Evolutionary conservation across 2,113 vertebrate species (phyloP).

Genomic region (Mystacornis crossleyi): DNA sequence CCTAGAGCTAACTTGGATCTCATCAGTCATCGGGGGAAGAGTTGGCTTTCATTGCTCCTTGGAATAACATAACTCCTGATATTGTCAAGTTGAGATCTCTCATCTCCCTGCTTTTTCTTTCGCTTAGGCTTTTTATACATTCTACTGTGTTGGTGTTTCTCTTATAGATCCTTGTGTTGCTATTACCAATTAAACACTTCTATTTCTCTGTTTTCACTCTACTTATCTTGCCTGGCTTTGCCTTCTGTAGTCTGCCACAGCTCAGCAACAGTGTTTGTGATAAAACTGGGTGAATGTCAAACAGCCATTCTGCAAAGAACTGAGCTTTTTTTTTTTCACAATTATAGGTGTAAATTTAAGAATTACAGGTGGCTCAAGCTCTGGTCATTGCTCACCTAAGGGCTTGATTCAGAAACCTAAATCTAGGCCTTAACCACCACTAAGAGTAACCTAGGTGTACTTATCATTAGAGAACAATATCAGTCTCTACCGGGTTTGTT

Average conservation of each 20-base stretch:
- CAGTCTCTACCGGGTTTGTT: background rate
- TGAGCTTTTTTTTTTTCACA: too few species aligned
- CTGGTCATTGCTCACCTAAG: background rate
- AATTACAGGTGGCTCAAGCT: background rate
- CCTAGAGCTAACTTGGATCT: background rate
- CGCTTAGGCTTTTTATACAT: background rate
- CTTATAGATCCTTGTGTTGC: background rate
- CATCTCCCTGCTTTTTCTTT: background rate
- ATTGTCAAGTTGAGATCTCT: background rate
- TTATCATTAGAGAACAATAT: background rate
- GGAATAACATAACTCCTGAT: background rate
- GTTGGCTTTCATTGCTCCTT: background rate
- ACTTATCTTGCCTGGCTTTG: background rate
- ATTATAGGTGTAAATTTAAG: too few species aligned
- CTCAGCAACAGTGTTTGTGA: background rate
- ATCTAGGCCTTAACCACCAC: background rate
- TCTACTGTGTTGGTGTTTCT: background rate
- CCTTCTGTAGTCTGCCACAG: background rate
- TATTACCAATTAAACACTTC: background rate
- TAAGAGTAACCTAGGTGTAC: background rate
- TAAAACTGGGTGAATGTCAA: background rate
- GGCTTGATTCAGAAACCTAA: background rate
- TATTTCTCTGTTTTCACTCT: background rate
- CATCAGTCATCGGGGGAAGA: background rate
- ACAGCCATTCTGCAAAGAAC: fast-evolving